These are phyloP conservation scores for Oreochromis niloticus DNA, from an alignment of 2,113 vertebrate species.

Conservation along the genomic window DNA sequence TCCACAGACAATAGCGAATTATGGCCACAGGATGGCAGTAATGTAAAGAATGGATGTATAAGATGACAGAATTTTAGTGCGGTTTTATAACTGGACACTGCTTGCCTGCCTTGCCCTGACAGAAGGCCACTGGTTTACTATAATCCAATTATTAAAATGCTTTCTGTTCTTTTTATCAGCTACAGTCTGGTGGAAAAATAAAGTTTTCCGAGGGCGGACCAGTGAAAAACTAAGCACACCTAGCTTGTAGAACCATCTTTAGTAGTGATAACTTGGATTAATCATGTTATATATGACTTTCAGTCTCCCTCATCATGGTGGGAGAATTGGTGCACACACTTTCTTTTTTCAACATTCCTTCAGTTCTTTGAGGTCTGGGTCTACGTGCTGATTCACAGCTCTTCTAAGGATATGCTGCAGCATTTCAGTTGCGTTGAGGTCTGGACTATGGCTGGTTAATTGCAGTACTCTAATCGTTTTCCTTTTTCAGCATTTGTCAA, in stretches of 20 bases:
- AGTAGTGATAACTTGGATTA: background rate
- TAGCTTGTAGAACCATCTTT: background rate
- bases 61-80: background rate
- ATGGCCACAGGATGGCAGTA: background rate
- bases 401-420: background rate
- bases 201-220: fast-evolving
- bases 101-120: background rate
- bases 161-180: background rate
- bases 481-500: background rate
- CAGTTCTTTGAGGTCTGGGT: background rate
- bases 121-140: background rate
- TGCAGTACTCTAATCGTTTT: background rate
- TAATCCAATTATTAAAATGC: background rate
- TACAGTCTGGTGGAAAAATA: background rate
- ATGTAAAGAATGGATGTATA: background rate
- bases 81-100: background rate
- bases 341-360: background rate
- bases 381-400: fast-evolving
- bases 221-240: fast-evolving
- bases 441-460: background rate
- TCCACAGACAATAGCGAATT: background rate
- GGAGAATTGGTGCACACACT: background rate
- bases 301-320: background rate
- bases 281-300: background rate
- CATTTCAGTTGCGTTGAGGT: background rate